Evolutionary conservation across 2,113 vertebrate species (phyloP).

Genomic region (Neofelis nebulosa): DNA sequence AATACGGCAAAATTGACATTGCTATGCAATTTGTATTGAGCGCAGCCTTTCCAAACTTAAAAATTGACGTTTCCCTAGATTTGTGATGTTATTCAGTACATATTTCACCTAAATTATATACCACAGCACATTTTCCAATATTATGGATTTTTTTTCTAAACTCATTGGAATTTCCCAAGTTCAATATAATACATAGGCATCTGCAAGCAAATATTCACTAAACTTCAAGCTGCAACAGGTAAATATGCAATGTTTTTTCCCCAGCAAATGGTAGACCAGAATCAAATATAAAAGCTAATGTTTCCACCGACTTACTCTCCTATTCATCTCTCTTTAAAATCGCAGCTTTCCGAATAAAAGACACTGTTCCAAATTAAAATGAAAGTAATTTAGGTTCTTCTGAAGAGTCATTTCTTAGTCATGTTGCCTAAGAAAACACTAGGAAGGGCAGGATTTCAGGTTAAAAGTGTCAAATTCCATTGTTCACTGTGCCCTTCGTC

Average conservation of each 20-base stretch:
- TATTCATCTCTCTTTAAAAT: neutral
- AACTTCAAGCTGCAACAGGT: neutral
- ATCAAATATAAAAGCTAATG: neutral
- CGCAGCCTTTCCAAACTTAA: conserved; percentile 7
- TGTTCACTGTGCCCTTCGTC: neutral
- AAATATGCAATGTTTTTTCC: neutral
- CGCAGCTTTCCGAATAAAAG: neutral
- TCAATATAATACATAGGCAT: neutral
- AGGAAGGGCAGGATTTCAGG: neutral
- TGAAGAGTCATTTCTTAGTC: neutral
- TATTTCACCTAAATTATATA: conserved; percentile 36
- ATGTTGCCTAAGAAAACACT: neutral
- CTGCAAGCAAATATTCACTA: conserved; percentile 10
- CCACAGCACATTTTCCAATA: neutral
- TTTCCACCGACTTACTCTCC: neutral
- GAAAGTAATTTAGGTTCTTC: neutral
- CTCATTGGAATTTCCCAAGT: neutral
- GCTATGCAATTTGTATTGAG: neutral
- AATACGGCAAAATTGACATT: neutral
- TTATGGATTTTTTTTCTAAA: neutral
- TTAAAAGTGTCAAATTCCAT: neutral
- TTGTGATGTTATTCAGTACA: neutral
- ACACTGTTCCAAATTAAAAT: neutral
- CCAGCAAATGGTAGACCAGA: neutral
- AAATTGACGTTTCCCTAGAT: conserved; percentile 30